These are phyloP conservation scores for Perca schrenkii DNA, from an alignment of 2,113 vertebrate species.

Conservation along the genomic window DNA sequence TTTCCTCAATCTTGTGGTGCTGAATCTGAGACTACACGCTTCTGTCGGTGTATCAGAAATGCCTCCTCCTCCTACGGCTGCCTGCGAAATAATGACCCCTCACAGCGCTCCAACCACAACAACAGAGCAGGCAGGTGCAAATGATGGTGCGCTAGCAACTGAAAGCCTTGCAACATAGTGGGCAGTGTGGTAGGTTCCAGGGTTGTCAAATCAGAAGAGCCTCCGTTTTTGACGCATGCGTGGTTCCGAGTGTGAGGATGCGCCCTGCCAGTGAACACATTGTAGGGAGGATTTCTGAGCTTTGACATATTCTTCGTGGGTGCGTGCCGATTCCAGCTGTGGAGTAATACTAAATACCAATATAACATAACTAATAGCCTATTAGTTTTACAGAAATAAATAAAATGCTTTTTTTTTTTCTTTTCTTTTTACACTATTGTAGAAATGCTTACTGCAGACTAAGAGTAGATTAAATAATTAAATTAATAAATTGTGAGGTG, in stretches of 20 bases:
- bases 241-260: conserved; percentile 45
- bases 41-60: conserved; percentile 80
- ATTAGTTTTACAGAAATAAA: too few relatives aligned
- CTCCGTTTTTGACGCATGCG: conserved; percentile 78
- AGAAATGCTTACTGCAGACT: background rate
- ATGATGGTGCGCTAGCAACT: conserved; percentile 76
- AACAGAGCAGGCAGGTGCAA: conserved; percentile 81
- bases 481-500: background rate
- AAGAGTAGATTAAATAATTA: background rate
- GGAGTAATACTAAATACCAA: background rate
- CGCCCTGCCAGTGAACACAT: conserved; percentile 41
- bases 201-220: conserved; percentile 72
- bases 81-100: conserved; percentile 85
- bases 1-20: conserved; percentile 79
- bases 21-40: conserved; percentile 80
- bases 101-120: conserved; percentile 69
- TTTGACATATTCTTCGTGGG: conserved; percentile 34
- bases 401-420: too few relatives aligned
- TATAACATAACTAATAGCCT: too few relatives aligned
- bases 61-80: conserved; percentile 68
- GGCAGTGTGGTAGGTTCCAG: conserved; percentile 60
- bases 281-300: conserved; percentile 38
- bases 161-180: conserved; percentile 76
- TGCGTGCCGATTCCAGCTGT: background rate
- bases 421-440: too few relatives aligned